A percentile compares a stretch with the other conserved stretches of the same genome.
Evolutionary conservation across 2,888 invertebrate species (phyloP).

Genomic region (Tiphia femorata): DNA sequence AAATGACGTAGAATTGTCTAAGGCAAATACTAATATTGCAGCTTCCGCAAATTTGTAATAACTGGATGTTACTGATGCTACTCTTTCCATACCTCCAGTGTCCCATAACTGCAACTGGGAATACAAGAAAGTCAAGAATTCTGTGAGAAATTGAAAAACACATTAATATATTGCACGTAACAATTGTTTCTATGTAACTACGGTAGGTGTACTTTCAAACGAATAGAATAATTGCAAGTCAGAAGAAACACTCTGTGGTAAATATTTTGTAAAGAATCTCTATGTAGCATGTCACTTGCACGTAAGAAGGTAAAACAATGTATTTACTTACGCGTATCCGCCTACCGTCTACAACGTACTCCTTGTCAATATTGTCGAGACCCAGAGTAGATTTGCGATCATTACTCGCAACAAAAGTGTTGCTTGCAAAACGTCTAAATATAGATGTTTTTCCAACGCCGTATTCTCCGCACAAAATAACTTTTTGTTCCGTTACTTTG

Average conservation of each 20-base stretch:
- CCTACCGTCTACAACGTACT: conserved; percentile 81
- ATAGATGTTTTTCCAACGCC: conserved; percentile 96
- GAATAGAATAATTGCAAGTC: too few relatives aligned
- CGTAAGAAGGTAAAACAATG: too few relatives aligned
- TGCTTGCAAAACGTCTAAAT: conserved; percentile 90
- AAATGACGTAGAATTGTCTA: conserved; percentile 93
- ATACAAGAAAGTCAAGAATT: too few relatives aligned
- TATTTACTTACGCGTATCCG: conserved; percentile 79
- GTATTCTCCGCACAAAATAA: conserved; percentile 95
- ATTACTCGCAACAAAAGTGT: conserved; percentile 86
- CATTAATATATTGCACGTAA: too few relatives aligned
- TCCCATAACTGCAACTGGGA: conserved; percentile 95
- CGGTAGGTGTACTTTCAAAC: too few relatives aligned
- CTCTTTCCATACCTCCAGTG: conserved; percentile 96
- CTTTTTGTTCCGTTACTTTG: conserved; percentile 88
- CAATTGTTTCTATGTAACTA: too few relatives aligned
- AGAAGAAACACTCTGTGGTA: too few relatives aligned
- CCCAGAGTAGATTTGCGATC: conserved; percentile 91
- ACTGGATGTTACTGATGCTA: conserved; percentile 93
- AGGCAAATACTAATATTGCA: conserved; percentile 90
- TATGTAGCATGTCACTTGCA: too few relatives aligned
- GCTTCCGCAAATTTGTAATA: conserved; percentile 97
- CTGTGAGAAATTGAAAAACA: too few relatives aligned
- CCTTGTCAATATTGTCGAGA: conserved; percentile 89
- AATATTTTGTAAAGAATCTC: too few relatives aligned